phyloP scores from a whole-genome alignment of 2,797 vertebrate genomes.

The Argyrosomus regius region DNA sequence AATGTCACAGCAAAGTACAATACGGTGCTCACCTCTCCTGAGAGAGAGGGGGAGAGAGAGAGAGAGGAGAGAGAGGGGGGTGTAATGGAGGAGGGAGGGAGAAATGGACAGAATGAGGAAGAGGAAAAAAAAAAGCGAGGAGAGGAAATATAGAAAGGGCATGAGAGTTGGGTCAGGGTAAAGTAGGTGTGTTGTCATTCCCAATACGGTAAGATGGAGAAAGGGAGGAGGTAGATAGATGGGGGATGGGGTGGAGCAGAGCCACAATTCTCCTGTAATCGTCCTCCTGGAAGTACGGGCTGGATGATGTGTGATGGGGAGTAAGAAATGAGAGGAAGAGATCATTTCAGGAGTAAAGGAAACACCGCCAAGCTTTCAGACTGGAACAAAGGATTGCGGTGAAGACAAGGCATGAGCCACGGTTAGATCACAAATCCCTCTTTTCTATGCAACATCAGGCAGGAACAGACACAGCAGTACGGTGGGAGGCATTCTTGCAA shows the following conservation, averaged over 20 bases:
- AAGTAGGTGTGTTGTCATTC: constrained; percentile 70
- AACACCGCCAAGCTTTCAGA: constrained; percentile 56
- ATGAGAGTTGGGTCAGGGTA: constrained; percentile 61
- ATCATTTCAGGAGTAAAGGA: constrained; percentile 52
- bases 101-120: constrained; percentile 40
- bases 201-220: constrained; percentile 53
- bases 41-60: constrained; percentile 47
- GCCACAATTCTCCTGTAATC: constrained; percentile 58
- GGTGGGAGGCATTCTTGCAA: constrained; percentile 78
- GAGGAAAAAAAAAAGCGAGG: constrained; percentile 47
- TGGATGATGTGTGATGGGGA: constrained; percentile 53
- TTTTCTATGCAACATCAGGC: constrained; percentile 69
- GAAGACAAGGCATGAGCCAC: constrained; percentile 43
- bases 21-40: constrained; percentile 71
- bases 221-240: constrained; percentile 53
- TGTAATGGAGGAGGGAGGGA: constrained; percentile 53
- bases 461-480: constrained; percentile 65
- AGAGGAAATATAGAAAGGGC: constrained; percentile 45
- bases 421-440: constrained; percentile 52
- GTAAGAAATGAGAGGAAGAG: constrained; percentile 41
- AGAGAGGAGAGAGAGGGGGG: constrained; percentile 17
- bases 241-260: constrained; percentile 59
- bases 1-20: constrained; percentile 80
- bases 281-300: constrained; percentile 52
- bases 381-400: constrained; percentile 66